phyloP scores from a whole-genome alignment of 1,140 invertebrate species.

The Drosophila tristis region DNA sequence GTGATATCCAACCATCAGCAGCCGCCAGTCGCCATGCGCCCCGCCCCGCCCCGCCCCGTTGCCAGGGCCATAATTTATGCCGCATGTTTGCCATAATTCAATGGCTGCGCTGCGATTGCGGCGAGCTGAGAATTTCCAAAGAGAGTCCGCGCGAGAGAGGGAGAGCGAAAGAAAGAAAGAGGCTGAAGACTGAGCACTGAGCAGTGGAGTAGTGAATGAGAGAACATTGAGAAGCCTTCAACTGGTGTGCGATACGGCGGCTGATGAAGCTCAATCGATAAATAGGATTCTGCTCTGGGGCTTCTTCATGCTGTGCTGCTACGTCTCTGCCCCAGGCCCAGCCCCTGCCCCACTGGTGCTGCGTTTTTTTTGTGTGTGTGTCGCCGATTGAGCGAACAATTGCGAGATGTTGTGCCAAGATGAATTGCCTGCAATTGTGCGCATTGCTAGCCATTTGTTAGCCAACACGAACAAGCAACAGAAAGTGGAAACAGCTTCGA shows the following conservation, averaged over 20 bases:
- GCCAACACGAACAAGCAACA: constrained; percentile 27
- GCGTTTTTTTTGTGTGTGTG: constrained; percentile 46
- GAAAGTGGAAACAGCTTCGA: neutral
- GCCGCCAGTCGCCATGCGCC: neutral
- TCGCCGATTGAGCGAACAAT: constrained; percentile 75
- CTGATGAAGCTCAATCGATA: constrained; percentile 74
- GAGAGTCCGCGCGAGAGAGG: too few species aligned
- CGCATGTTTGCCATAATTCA: constrained; percentile 81
- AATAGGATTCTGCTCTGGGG: constrained; percentile 48
- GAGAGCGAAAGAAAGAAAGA: neutral
- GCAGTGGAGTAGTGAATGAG: neutral
- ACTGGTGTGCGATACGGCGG: constrained; percentile 19
- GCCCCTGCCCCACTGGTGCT: constrained; percentile 17
- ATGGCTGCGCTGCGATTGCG: constrained; percentile 55
- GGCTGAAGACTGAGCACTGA: too few species aligned
- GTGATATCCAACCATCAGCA: constrained; percentile 21
- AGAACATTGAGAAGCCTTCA: constrained; percentile 17
- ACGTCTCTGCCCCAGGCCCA: neutral
- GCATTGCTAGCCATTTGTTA: constrained; percentile 74
- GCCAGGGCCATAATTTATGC: constrained; percentile 75
- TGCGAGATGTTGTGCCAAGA: constrained; percentile 65
- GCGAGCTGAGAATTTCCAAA: constrained; percentile 42
- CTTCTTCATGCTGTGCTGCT: constrained; percentile 6
- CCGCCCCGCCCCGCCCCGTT: constrained; percentile 29
- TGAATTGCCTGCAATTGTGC: constrained; percentile 81